Evolutionary conservation across 1,140 invertebrate genomes (phyloP), one percentile per base, ranked within the genome.

Genomic region (Euwallacea similis): DNA sequence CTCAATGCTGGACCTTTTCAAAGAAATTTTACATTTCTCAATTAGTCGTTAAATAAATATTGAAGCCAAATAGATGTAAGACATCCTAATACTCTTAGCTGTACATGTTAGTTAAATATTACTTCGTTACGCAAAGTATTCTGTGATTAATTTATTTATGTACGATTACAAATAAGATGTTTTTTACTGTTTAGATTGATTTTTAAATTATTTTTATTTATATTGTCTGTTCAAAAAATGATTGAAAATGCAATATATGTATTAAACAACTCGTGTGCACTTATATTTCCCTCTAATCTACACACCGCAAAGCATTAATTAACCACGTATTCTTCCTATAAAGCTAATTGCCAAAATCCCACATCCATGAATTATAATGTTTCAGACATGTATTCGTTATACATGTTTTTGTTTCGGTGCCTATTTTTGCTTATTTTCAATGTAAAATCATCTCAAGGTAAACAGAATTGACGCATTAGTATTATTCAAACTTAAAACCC

Each of bases 121-220:
- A 62, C 55, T 61, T 65, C 42, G 55, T 71, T 71, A 71, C 43
- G 56, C 65, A 67, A 71, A 74, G 69, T 73, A 74, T 76, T 76
- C 75, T 76, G 75, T 76, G 75, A 76, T 76, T 74, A 69, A 75
- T 74, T 76, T 73, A 74, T 76, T 76, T 76, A 72, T 65, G 68
- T 69, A 64, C 74, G 66, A 65, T 73, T 67, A 73, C 15, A 65
- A 70, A 67, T 75, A 71, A 66, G 69, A 69, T 69, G 62, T 68
- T 66, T 69, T 64, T 69, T 73, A 73, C 66, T 73, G 55, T 69
- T 73, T 73, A 69, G 61, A 64, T 68, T 73, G 59, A 69, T 73
- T 69, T 73, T 69, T 73, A 64, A 73, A 73, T 69, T 69, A 64
- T 69, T 73, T 65, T 68, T 68, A 69, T 73, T 73, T 73, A 69